Percentiles rank a stretch among this genome's conserved stretches.
Evolutionary conservation across 92 coral and sea anemone genomes (phyloP).

Genomic region (Blastomussa wellsi): DNA sequence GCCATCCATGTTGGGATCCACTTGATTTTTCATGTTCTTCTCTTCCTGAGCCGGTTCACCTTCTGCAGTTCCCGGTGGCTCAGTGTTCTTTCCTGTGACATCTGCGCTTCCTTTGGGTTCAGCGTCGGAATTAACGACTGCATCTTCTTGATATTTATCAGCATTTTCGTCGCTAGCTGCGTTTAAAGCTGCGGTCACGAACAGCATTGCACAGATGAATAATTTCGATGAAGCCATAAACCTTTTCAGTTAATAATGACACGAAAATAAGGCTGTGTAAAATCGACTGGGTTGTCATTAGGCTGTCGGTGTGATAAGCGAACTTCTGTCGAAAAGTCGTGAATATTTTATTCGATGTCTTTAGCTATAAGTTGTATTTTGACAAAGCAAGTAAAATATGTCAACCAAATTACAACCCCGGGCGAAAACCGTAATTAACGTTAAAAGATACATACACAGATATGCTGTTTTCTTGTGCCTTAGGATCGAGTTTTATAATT

Average conservation of each 20-base stretch:
- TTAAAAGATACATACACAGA: not conserved
- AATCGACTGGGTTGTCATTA: not conserved
- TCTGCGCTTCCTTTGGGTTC: not conserved
- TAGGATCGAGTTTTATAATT: not conserved
- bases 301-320: not conserved
- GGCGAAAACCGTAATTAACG: not conserved
- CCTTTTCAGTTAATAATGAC: not conserved
- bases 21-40: not conserved
- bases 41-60: not conserved
- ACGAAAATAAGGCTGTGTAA: not conserved
- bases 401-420: not conserved
- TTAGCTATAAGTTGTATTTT: not conserved
- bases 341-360: conserved; percentile 3
- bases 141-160: not conserved
- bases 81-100: not conserved
- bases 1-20: conserved; percentile 26
- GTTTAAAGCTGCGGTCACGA: not conserved
- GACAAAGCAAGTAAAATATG: not conserved
- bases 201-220: not conserved
- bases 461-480: not conserved
- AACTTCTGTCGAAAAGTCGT: not conserved
- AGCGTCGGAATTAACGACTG: not conserved
- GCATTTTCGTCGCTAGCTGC: not conserved
- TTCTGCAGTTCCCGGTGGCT: not conserved
- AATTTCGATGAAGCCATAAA: conserved; percentile 10